These are phyloP conservation scores for Lepidocolaptes lacrymiger DNA, from an alignment of 2,797 vertebrate species.

Conservation along the genomic window DNA sequence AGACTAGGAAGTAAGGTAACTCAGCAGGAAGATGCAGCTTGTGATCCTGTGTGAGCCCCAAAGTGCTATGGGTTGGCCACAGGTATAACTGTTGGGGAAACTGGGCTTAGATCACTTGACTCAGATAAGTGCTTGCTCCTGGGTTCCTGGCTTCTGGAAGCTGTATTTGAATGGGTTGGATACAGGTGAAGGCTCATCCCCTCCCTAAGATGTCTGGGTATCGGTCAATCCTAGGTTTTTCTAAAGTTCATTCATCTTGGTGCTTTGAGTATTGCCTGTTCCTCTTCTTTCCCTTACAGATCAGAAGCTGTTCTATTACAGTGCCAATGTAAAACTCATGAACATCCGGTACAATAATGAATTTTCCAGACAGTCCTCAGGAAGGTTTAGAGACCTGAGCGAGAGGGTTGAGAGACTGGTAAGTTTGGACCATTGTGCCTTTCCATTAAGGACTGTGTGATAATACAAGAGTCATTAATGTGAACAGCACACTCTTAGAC, in stretches of 20 bases:
- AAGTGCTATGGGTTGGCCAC: neutral
- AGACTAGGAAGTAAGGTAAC: neutral
- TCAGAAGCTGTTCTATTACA: slow-evolving; percentile 75
- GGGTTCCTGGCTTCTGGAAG: neutral
- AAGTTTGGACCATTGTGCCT: slow-evolving; percentile 42
- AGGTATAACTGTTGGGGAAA: neutral
- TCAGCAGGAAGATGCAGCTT: neutral
- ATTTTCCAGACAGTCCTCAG: slow-evolving; percentile 70
- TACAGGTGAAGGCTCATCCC: neutral
- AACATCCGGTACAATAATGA: slow-evolving; percentile 67
- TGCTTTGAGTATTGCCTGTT: neutral
- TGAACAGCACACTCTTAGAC: neutral
- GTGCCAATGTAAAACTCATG: slow-evolving; percentile 66
- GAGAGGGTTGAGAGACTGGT: slow-evolving; percentile 77
- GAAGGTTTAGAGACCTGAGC: slow-evolving; percentile 69
- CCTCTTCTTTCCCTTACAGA: slow-evolving; percentile 66
- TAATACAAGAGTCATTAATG: neutral
- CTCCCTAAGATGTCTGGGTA: neutral
- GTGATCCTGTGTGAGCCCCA: neutral
- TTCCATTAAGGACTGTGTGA: neutral
- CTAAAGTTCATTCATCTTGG: neutral
- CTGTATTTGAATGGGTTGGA: neutral
- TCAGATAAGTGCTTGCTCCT: neutral
- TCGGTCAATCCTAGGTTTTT: neutral
- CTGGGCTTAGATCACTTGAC: neutral